Conservation (phyloP, 30 jellyfish, hydroid and myxozoan species). For the Hydractinia echinata region DNA sequence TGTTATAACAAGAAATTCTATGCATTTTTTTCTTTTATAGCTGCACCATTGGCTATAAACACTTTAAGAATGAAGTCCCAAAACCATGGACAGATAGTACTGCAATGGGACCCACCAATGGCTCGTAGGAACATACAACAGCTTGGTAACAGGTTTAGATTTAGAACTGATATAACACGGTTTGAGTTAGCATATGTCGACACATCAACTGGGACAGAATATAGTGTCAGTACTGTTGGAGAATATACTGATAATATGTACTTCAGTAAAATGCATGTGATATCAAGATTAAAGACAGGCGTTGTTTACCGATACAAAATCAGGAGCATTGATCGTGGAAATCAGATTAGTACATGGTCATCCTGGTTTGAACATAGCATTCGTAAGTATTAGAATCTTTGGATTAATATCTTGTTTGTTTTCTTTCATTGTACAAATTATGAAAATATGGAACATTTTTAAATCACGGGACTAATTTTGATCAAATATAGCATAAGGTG, state of each 20-base stretch:
- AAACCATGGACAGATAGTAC: background rate
- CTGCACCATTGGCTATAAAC: slow-evolving; percentile 21
- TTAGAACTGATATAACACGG: slow-evolving; percentile 10
- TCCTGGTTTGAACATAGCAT: slow-evolving; percentile 1
- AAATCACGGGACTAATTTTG: too few species aligned
- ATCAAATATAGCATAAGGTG: too few species aligned
- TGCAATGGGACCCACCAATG: slow-evolving; percentile 29
- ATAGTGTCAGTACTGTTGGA: background rate
- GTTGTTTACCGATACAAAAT: slow-evolving; percentile 11
- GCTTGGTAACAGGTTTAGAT: slow-evolving; percentile 4
- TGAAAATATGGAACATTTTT: background rate
- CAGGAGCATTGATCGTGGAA: slow-evolving; percentile 30
- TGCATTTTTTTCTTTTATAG: background rate
- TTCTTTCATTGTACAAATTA: too few species aligned
- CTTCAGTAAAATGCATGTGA: background rate
- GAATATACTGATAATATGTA: slow-evolving; percentile 14
- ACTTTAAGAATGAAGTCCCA: slow-evolving; percentile 9
- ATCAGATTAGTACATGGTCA: slow-evolving; percentile 33
- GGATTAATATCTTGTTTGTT: background rate
- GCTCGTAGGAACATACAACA: slow-evolving; percentile 5
- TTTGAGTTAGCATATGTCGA: slow-evolving; percentile 23
- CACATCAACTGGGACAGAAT: background rate
- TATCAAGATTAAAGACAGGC: slow-evolving; percentile 8
- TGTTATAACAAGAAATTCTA: too few species aligned
- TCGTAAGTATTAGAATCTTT: background rate